Base-by-base conservation (phyloP, 2,113 vertebrate genomes). In the Nothobranchius furzeri region DNA sequence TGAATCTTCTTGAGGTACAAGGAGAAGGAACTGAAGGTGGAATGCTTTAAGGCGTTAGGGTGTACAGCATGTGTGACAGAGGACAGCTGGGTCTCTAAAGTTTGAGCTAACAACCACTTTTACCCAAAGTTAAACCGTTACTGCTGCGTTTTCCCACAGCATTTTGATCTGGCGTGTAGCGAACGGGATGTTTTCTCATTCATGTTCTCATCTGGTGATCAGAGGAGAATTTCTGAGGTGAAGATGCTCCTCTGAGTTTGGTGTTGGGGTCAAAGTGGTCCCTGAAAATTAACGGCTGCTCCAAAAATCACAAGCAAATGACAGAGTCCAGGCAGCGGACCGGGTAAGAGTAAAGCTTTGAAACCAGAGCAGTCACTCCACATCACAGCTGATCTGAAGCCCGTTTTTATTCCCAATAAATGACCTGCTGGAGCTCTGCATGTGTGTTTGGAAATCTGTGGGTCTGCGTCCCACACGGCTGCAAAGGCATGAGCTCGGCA, bases 211-310 rank as follows among this genome's bases (percentile, higher is more conserved):
- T 78, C 68, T 85, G 76, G 42, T 48, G 57, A 63, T 75, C 3
- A 15, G 37, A 57, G 35, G 45, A 50, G 50, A 45, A 45, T 64
- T 65, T 79, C 66, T 67, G 60, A 75, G 71, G 56, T 13, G 0
- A 66, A 69, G 71, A 73, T 53, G 62, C 61, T 57, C 54, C 3
- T 55, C 60, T 65, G 20, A 51, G 67, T 76, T 75, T 7, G 8
- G 42, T 35, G 60, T 59, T 50, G 48, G 48, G 73, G 82, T 82
- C 69, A 61, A 20, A 71, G 79, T 24, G 75, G 70, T 72, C 75
- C 75, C 72, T 59, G 75, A 51, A 73, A 87, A 89, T 89, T 79
- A 68, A 68, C 74, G 77, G 87, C 73, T 87, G 17, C 80, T 80
- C 70, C 76, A 75, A 86, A 86, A 79, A 73, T 46, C 3, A 59